Conservation (phyloP, 2,888 invertebrate species). For the Dasypogon diadema region DNA sequence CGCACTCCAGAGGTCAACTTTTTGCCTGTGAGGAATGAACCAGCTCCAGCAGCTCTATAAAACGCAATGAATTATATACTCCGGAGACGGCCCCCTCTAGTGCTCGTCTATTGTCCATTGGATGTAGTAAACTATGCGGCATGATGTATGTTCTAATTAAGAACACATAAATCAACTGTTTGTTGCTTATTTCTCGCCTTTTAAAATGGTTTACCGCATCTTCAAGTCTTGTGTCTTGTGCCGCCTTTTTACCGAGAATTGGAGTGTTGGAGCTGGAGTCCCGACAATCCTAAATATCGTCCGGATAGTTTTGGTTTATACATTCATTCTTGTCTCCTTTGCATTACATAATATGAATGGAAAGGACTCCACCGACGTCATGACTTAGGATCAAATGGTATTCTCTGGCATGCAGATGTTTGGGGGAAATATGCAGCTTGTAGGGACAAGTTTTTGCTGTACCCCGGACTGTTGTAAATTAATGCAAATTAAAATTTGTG, state of each 20-base stretch:
- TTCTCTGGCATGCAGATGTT: constrained; percentile 35
- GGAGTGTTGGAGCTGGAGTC: constrained; percentile 1
- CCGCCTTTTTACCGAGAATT: constrained; percentile 4
- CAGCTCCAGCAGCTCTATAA: constrained; percentile 6
- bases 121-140: constrained; percentile 50
- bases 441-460: constrained; percentile 22
- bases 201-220: constrained; percentile 32
- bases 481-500: constrained; percentile 37
- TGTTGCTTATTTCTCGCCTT: constrained; percentile 12
- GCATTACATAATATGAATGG: constrained; percentile 22
- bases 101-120: constrained; percentile 36
- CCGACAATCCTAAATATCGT: background rate
- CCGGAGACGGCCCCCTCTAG: background rate
- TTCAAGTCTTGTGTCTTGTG: background rate
- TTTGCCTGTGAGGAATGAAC: constrained; percentile 15
- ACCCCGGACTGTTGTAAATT: constrained; percentile 15
- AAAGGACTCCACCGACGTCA: constrained; percentile 2
- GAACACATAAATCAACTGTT: constrained; percentile 55
- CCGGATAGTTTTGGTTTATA: constrained; percentile 33
- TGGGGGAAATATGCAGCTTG: constrained; percentile 29
- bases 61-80: constrained; percentile 31
- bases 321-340: constrained; percentile 18
- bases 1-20: constrained; percentile 31
- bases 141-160: constrained; percentile 56
- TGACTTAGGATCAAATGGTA: constrained; percentile 15